These are phyloP conservation scores for Poecile montanus DNA, from an alignment of 2,797 vertebrate genomes.

Conservation along the genomic window DNA sequence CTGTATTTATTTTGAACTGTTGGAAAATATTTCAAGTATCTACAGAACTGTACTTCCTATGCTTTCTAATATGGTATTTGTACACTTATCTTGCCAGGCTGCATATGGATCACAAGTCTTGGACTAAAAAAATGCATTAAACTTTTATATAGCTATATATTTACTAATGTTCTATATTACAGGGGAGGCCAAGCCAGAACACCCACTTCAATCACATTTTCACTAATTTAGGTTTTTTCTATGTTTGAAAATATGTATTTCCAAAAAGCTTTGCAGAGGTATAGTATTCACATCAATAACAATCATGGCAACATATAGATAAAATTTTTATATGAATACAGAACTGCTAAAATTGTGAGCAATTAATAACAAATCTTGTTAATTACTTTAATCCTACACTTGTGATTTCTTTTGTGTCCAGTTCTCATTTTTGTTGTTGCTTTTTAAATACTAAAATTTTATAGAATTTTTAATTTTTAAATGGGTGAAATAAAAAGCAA, in stretches of 20 bases:
- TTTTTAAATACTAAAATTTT: background rate
- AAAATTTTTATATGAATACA: background rate
- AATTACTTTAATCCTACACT: background rate
- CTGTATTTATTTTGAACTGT: background rate
- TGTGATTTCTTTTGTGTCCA: background rate
- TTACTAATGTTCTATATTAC: background rate
- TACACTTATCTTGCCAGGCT: background rate
- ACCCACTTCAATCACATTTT: fast-evolving
- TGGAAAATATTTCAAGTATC: background rate
- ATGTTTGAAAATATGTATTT: background rate
- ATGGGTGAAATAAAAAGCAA: background rate
- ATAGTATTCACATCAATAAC: background rate
- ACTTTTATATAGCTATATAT: background rate
- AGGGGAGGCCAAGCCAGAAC: background rate
- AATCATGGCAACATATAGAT: fast-evolving
- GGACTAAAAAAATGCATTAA: background rate
- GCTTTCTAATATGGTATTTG: background rate
- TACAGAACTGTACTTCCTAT: background rate
- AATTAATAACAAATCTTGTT: background rate
- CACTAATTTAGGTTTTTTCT: background rate
- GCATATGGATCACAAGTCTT: background rate
- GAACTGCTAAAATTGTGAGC: background rate
- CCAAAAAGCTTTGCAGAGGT: background rate
- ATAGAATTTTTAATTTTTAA: background rate
- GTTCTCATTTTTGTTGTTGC: background rate